Conservation (phyloP, 2,888 invertebrate genomes). For the Eilema depressum region DNA sequence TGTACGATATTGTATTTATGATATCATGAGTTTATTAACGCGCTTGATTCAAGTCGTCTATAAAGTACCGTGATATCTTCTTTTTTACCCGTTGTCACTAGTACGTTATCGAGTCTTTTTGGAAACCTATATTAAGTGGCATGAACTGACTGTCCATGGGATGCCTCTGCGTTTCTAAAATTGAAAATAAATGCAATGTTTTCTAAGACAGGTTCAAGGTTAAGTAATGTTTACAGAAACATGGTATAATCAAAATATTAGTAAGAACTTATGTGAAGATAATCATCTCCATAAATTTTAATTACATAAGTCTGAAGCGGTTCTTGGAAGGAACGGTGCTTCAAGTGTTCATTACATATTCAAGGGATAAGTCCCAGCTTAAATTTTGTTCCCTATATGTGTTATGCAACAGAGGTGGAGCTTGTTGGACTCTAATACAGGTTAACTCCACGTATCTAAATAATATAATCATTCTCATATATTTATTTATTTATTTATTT, state of each 20-base stretch:
- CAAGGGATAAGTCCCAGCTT: not conserved
- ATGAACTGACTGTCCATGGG: too few species aligned
- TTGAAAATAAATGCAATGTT: too few species aligned
- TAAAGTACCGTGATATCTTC: too few species aligned
- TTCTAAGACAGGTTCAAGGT: not conserved
- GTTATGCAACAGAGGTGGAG: not conserved
- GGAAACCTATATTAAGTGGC: too few species aligned
- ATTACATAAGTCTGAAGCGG: not conserved
- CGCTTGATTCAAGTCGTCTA: too few species aligned
- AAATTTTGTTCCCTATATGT: not conserved
- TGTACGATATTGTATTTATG: conserved; percentile 52
- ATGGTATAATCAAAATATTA: not conserved
- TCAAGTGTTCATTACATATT: not conserved
- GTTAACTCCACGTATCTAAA: not conserved
- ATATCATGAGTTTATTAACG: conserved; percentile 23
- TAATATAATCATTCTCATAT: not conserved
- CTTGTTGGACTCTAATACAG: not conserved
- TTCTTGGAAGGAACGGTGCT: not conserved
- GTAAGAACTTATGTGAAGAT: not conserved
- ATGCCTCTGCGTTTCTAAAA: too few species aligned
- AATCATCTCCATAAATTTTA: not conserved
- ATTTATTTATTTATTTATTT: too few species aligned
- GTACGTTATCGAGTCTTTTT: too few species aligned
- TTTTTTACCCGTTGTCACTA: not conserved
- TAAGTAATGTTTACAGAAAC: not conserved